These are phyloP conservation scores for Micronisus gabar DNA, from an alignment of 2,113 vertebrate species.

Conservation along the genomic window DNA sequence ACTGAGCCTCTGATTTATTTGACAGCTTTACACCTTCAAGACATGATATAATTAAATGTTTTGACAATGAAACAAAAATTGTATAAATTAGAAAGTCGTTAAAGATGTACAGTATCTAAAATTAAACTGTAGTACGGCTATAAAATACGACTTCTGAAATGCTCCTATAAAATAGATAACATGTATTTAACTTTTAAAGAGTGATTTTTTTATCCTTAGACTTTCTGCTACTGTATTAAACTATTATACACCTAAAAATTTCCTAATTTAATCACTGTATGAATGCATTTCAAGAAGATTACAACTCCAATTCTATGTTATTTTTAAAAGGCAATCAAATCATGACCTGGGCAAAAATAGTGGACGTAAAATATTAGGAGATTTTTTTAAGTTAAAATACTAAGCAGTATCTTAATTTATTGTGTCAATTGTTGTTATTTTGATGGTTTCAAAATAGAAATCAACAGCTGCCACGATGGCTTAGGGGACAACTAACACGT, in stretches of 20 bases:
- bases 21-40: slow-evolving; percentile 86
- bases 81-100: slow-evolving; percentile 81
- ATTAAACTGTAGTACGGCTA: slow-evolving; percentile 62
- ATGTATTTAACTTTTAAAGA: neutral
- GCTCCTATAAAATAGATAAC: slow-evolving; percentile 35
- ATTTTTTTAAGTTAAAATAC: neutral
- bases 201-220: neutral
- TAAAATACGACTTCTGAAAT: slow-evolving; percentile 47
- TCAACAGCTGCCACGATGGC: neutral
- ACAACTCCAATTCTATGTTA: neutral
- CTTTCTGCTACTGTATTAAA: slow-evolving; percentile 22
- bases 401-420: neutral
- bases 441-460: neutral
- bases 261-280: neutral
- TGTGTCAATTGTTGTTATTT: neutral
- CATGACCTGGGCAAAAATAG: neutral
- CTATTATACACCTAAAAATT: neutral
- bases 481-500: neutral
- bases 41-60: slow-evolving; percentile 85
- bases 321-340: neutral
- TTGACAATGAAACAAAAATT: slow-evolving; percentile 85
- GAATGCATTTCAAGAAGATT: neutral
- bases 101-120: slow-evolving; percentile 70
- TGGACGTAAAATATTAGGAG: neutral
- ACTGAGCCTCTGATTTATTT: slow-evolving; percentile 82